Evolutionary conservation across 2,113 vertebrate genomes (phyloP).

Genomic region (Tragelaphus scriptus): DNA sequence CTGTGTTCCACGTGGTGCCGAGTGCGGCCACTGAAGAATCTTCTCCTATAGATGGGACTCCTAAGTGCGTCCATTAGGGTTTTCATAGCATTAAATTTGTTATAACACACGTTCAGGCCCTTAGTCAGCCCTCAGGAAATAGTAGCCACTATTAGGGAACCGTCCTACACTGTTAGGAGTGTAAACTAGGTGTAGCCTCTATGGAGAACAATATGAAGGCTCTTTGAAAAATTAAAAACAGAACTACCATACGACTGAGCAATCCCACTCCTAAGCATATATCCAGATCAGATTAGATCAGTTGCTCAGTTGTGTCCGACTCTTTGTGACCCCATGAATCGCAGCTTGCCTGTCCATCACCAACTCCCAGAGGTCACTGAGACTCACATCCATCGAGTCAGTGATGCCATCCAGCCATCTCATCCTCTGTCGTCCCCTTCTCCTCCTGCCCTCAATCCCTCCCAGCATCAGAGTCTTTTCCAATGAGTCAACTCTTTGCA

Average conservation of each 20-base stretch:
- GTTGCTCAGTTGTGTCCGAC: too few relatives aligned
- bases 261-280: background rate
- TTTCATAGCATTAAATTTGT: background rate
- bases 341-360: too few relatives aligned
- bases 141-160: background rate
- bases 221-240: background rate
- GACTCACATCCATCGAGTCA: too few relatives aligned
- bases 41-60: background rate
- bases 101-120: background rate
- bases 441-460: too few relatives aligned
- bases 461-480: too few relatives aligned
- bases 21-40: background rate
- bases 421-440: too few relatives aligned
- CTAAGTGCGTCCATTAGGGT: background rate
- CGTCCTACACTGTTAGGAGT: too few relatives aligned
- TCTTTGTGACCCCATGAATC: too few relatives aligned
- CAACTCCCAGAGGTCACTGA: too few relatives aligned
- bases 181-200: background rate
- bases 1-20: background rate
- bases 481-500: too few relatives aligned
- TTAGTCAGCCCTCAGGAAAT: background rate
- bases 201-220: background rate
- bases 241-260: fast-evolving
- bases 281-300: background rate
- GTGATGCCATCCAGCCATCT: too few relatives aligned